A percentile compares a stretch with the other conserved stretches of the same genome.
These are phyloP conservation scores for Chalcis sispes DNA, from an alignment of 2,888 invertebrate genomes.

Conservation along the genomic window DNA sequence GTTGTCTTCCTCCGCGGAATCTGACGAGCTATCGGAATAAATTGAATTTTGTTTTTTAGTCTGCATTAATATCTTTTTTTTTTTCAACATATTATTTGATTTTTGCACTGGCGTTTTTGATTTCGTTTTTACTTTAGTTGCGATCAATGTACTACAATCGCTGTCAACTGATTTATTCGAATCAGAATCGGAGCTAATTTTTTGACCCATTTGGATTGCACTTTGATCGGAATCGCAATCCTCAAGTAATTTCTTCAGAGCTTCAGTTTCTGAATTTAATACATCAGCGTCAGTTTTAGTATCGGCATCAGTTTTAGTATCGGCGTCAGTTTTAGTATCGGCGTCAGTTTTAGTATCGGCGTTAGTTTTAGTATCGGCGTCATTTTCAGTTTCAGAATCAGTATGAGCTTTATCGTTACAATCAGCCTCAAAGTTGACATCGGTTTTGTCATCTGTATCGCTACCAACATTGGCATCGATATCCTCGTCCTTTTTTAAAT, in stretches of 20 bases:
- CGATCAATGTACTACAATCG: not conserved
- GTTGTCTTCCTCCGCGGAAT: slow-evolving; percentile 34
- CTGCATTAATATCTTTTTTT: slow-evolving; percentile 38
- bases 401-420: not conserved
- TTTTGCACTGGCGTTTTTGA: slow-evolving; percentile 10
- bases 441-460: not conserved
- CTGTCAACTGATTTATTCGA: not conserved
- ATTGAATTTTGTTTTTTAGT: slow-evolving; percentile 51
- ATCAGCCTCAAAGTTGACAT: not conserved
- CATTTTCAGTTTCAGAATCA: not conserved
- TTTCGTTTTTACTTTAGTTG: not conserved
- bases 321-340: not conserved
- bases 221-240: slow-evolving; percentile 52
- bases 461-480: not conserved
- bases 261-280: slow-evolving; percentile 25
- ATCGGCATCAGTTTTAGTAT: not conserved
- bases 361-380: not conserved
- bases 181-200: not conserved
- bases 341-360: not conserved
- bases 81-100: slow-evolving; percentile 22
- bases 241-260: slow-evolving; percentile 31
- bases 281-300: not conserved
- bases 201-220: not conserved
- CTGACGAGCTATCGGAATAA: slow-evolving; percentile 57
- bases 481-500: not conserved